Conservation (phyloP, 2,888 invertebrate genomes). For the Meiosimyza decipiens region DNA sequence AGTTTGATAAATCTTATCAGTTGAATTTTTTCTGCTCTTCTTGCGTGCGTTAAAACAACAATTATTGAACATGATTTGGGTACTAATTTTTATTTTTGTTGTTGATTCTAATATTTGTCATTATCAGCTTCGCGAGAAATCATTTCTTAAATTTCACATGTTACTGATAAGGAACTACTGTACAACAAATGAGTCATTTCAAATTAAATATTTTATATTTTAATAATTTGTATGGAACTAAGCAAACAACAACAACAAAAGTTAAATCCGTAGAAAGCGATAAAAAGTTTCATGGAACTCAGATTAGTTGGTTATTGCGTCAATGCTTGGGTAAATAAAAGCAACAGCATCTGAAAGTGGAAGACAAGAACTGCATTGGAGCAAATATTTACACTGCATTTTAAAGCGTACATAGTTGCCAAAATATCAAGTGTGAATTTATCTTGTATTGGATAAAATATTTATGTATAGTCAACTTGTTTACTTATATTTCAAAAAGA, state of each 20-base stretch:
- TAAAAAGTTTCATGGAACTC: not conserved
- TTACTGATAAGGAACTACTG: no score
- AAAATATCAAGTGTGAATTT: not conserved
- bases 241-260: not conserved
- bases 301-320: not conserved
- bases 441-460: no score
- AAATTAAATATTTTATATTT: conserved; percentile 4
- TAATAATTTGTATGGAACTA: not conserved
- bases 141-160: no score
- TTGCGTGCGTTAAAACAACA: no score
- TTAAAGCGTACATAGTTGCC: not conserved
- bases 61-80: no score
- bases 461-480: no score
- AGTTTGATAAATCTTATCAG: no score
- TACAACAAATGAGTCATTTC: conserved; percentile 1
- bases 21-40: no score
- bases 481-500: no score
- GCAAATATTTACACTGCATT: not conserved
- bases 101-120: no score
- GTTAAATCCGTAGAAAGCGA: not conserved
- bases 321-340: not conserved
- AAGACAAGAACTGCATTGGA: not conserved
- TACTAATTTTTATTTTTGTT: no score
- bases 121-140: no score
- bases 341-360: not conserved